Evolutionary conservation across 2,113 vertebrate species (phyloP), one percentile per base, ranked within the genome.

Genomic region (Salvator merianae): DNA sequence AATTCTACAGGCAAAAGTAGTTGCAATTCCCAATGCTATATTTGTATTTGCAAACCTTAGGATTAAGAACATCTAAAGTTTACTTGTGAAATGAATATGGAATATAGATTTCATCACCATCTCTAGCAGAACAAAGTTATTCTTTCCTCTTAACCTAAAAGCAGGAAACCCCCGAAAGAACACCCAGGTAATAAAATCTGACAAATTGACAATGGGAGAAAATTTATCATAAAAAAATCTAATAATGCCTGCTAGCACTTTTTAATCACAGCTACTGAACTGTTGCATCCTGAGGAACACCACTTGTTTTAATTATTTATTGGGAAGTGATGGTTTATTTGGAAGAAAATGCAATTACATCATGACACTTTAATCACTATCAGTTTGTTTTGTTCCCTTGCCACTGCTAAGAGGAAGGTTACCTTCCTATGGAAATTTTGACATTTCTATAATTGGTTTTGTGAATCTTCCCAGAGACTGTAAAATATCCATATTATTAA

Each of bases 261-360:
- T 90, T 94, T 93, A 95, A 94, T 94, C 91, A 94, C 76, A 90
- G 82, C 77, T 88, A 92, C 83, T 84, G 86, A 94, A 91, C 84
- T 77, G 75, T 55, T 93, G 65, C 83, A 91, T 91, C 87, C 87
- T 90, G 83, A 94, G 77, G 87, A 93, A 89, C 82, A 89, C 43
- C 85, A 59, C 65, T 91, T 91, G 77, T 81, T 94, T 95, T 94
- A 95, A 94, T 94, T 95, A 95, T 94, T 95, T 92, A 95, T 83
- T 87, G 80, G 63, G 75, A 92, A 79, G 59, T 94, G 86, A 91
- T 86, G 83, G 87, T 93, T 95, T 95, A 93, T 92, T 93, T 91
- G 82, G 88, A 93, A 91, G 84, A 89, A 92, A 95, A 92, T 82
- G 77, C 86, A 95, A 94, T 95, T 94, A 93, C 90, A 90, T 84